These are phyloP conservation scores for Loripinus fragilis DNA, from an alignment of 2,888 invertebrate species.

Conservation along the genomic window DNA sequence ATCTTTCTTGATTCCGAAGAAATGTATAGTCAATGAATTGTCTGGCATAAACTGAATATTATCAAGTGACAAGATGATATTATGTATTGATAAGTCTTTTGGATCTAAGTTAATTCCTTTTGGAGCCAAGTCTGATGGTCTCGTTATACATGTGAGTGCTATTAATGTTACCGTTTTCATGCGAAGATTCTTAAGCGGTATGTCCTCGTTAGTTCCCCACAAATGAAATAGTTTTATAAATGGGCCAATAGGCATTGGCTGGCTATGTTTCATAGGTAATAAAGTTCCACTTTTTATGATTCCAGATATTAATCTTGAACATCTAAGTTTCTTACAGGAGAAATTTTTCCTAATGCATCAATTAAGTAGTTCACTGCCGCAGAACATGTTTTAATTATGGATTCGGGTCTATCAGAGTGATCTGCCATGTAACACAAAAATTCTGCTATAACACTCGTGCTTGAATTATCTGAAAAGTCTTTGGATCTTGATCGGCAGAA, in stretches of 20 bases:
- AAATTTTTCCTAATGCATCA: not conserved
- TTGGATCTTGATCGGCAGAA: not conserved
- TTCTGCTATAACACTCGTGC: not conserved
- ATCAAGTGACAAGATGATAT: not conserved
- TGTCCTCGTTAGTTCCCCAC: not conserved
- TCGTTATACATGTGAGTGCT: constrained; percentile 15
- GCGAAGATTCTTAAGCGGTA: not conserved
- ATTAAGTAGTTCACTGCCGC: not conserved
- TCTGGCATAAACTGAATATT: constrained; percentile 3
- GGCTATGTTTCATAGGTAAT: not conserved
- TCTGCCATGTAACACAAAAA: not conserved
- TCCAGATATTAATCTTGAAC: not conserved
- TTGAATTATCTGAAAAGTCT: not conserved
- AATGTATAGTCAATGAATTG: constrained; percentile 21
- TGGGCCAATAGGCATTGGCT: constrained; percentile 22
- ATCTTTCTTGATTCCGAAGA: constrained; percentile 34
- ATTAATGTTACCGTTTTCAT: not conserved
- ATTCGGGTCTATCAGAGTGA: constrained; percentile 8
- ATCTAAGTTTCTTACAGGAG: not conserved
- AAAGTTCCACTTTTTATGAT: not conserved
- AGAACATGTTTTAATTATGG: not conserved
- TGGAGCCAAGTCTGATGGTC: constrained; percentile 23
- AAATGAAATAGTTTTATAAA: not conserved
- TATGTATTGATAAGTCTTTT: not conserved
- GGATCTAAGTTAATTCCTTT: not conserved